phyloP scores from a whole-genome alignment of 2,888 invertebrate genomes.

The Cephus spinipes region DNA sequence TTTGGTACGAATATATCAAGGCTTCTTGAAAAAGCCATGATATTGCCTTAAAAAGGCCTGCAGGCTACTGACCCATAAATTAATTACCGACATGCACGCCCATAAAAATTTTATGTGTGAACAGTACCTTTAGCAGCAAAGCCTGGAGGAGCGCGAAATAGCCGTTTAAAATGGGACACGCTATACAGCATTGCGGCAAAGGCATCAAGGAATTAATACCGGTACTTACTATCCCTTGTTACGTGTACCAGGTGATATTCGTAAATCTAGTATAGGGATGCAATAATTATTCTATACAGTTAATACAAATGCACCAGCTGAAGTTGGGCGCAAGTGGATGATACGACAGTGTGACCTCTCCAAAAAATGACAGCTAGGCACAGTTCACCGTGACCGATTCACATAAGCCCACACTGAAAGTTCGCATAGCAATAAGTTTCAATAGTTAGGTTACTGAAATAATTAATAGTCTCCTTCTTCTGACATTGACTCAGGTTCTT shows the following conservation, averaged over 20 bases:
- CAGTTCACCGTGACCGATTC: too few species aligned
- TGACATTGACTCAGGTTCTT: too few species aligned
- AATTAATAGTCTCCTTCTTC: too few species aligned
- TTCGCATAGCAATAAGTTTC: too few species aligned
- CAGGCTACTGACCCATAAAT: background rate
- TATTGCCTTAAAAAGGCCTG: background rate
- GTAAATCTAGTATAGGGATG: background rate
- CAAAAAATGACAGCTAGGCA: too few species aligned
- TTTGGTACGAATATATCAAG: too few species aligned
- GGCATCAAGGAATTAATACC: background rate
- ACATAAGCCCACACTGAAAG: too few species aligned
- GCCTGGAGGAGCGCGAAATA: background rate
- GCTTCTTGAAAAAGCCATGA: background rate
- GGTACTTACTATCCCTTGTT: background rate
- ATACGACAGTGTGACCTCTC: too few species aligned
- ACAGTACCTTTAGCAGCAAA: background rate
- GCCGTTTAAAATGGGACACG: background rate
- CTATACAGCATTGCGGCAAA: slow-evolving; percentile 7
- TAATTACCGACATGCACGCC: background rate
- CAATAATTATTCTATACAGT: too few species aligned
- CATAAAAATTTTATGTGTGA: background rate
- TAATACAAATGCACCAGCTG: too few species aligned
- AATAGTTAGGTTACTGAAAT: too few species aligned
- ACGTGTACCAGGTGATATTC: background rate
- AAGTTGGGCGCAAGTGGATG: too few species aligned